Conservation (phyloP, 2,113 vertebrate species). For the Microtus richardsoni region DNA sequence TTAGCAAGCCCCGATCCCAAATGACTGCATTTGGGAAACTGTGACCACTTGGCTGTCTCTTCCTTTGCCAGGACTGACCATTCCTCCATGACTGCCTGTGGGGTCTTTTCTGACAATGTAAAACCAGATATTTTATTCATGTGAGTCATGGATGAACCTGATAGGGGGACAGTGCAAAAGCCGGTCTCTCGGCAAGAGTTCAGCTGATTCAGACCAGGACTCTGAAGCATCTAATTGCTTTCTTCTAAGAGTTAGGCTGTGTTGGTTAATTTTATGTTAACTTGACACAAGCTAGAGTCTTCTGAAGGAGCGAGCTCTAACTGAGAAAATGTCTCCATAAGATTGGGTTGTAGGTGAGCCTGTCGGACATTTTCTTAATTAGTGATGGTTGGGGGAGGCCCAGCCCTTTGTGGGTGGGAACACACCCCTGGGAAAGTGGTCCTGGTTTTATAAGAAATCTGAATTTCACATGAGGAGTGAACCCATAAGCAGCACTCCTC, state of each 20-base stretch:
- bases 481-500: neutral
- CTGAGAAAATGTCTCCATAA: neutral
- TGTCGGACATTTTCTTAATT: neutral
- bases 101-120: neutral
- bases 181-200: rapidly evolving
- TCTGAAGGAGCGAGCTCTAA: neutral
- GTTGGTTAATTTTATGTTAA: neutral
- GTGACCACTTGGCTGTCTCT: neutral
- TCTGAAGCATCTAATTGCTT: neutral
- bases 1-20: neutral
- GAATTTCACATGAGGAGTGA: neutral
- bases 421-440: neutral
- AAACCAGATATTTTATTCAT: neutral
- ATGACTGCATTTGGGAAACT: neutral
- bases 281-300: neutral
- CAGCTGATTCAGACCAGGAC: neutral
- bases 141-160: neutral
- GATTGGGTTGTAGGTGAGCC: neutral
- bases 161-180: neutral
- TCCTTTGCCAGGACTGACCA: neutral
- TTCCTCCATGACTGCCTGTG: neutral
- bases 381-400: neutral
- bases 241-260: neutral
- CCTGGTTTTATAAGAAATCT: neutral
- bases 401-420: neutral